Evolutionary conservation across 2,113 vertebrate genomes (phyloP), one percentile per base, ranked within the genome.

Genomic region (Theristicus caerulescens): DNA sequence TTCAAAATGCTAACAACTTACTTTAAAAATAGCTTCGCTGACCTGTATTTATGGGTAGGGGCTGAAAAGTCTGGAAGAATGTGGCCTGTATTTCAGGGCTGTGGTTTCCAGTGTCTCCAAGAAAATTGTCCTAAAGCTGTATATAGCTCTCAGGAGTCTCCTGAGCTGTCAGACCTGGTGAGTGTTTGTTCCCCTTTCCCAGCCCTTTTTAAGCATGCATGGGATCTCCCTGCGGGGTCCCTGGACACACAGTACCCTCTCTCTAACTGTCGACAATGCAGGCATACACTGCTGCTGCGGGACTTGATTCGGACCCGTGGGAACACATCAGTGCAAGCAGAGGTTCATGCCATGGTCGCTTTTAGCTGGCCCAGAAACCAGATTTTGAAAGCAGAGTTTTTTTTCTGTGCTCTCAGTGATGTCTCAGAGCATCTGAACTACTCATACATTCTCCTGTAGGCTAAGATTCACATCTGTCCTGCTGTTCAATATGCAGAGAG

Each of bases 1-100:
- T 90, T 86, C 59, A 90, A 83, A 94, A 90, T 32, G 20, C 14
- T 66, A 66, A 85, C 34, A 46, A 57, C 59, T 81, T 72, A 46
- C 62, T 70, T 95, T 72, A 85, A 86, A 90, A 93, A 93, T 79
- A 92, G 73, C 32, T 86, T 89, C 52, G 38, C 20, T 49, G 65
- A 83, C 72, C 73, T 7, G 7, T 52, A 82, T 13, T 94, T 90
- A 59, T 15, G 25, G 27, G 36, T 14, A 86, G 15, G 16, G 64
- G 59, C 26, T 58, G 32, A 57, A 70, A 93, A 83, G 27, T 38
- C 47, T 86, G 52, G 24, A 81, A 85, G 10, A 84, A 84, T 26
- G 52, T 49, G 55, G 59, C 31, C 36, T 71, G 0, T 38, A 59
- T 42, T 78, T 92, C 57, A 81, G 55, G 57, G 34, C 26, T 79